Conservation (phyloP, 2,113 vertebrate genomes). For the Rallus limicola region DNA sequence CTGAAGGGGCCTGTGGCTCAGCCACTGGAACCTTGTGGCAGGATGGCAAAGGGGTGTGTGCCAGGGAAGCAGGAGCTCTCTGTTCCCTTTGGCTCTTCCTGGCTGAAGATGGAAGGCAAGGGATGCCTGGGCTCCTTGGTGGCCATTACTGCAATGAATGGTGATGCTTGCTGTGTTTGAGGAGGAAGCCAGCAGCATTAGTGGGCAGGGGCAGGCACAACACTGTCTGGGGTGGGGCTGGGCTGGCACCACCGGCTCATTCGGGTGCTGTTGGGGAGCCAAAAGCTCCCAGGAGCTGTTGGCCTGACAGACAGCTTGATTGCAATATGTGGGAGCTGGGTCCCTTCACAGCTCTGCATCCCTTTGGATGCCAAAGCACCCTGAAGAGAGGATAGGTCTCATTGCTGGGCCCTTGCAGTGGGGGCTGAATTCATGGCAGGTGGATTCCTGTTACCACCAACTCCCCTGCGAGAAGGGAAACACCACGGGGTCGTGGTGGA, state of each 20-base stretch:
- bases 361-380: accelerated
- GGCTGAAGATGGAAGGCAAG: neutral
- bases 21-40: accelerated
- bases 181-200: neutral
- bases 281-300: neutral
- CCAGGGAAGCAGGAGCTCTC: neutral
- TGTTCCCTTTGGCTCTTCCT: neutral
- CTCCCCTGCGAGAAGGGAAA: neutral
- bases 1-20: neutral
- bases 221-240: accelerated
- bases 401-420: accelerated
- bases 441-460: neutral
- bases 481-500: neutral
- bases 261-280: accelerated
- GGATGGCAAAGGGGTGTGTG: neutral
- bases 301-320: neutral
- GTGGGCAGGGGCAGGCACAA: neutral
- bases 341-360: neutral
- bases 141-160: neutral
- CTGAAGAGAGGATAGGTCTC: neutral
- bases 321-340: accelerated
- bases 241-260: accelerated
- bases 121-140: neutral
- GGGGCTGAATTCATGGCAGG: neutral
- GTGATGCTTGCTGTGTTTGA: neutral